Evolutionary conservation across 2,797 vertebrate genomes (phyloP).

Genomic region (Notolabrus celidotus): DNA sequence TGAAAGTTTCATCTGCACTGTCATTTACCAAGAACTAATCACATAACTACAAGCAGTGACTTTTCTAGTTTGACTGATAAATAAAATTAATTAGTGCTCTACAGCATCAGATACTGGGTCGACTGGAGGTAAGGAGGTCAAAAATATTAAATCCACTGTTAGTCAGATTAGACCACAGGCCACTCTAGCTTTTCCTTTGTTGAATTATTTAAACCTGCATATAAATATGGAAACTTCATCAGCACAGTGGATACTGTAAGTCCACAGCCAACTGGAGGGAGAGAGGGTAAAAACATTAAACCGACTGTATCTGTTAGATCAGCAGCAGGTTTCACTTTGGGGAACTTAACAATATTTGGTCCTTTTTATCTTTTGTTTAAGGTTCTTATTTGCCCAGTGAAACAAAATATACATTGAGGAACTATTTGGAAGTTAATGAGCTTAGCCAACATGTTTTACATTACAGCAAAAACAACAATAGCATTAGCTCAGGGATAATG

Average conservation of each 20-base stretch:
- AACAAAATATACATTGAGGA: conserved; percentile 34
- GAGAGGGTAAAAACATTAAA: conserved; percentile 16
- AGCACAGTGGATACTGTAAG: conserved; percentile 10
- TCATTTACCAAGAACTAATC: no score
- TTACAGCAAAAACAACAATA: conserved; percentile 17
- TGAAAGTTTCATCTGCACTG: no score
- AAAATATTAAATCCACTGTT: conserved; percentile 26
- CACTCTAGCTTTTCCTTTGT: conserved; percentile 29
- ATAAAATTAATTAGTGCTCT: conserved; percentile 17
- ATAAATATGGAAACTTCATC: conserved; percentile 51
- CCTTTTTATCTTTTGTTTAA: conserved; percentile 22
- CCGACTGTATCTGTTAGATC: conserved; percentile 18
- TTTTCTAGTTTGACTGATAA: background rate
- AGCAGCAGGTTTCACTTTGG: conserved; percentile 14
- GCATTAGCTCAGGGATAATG: conserved; percentile 12
- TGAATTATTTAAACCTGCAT: conserved; percentile 42
- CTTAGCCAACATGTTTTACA: conserved; percentile 19
- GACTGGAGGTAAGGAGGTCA: conserved; percentile 23
- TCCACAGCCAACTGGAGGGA: background rate
- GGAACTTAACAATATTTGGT: conserved; percentile 7
- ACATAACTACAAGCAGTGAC: no score
- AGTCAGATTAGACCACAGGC: conserved; percentile 20
- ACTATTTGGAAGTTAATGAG: conserved; percentile 31
- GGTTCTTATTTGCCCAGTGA: conserved; percentile 3
- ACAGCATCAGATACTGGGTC: background rate